phyloP scores from a whole-genome alignment of 2,888 invertebrate species.

The Scaptomyza flava region DNA sequence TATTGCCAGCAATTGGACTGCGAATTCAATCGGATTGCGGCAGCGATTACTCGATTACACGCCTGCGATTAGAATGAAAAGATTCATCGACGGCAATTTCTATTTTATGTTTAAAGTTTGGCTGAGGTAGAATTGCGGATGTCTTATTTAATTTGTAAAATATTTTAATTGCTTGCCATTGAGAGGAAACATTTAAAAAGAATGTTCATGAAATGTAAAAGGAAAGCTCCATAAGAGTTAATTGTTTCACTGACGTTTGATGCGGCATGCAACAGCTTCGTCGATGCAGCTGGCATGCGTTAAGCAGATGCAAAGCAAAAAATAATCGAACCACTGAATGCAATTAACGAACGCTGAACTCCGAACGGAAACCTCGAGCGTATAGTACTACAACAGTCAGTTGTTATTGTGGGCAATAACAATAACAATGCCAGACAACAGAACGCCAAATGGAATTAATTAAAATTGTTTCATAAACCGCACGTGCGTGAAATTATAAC shows the following conservation, averaged over 20 bases:
- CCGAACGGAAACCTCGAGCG: constrained; percentile 16
- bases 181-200: background rate
- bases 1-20: background rate
- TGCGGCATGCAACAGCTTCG: constrained; percentile 1
- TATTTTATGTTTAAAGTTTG: background rate
- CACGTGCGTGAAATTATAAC: constrained; percentile 24
- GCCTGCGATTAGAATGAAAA: constrained; percentile 6
- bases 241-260: constrained; percentile 1
- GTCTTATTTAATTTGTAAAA: no score
- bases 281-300: background rate
- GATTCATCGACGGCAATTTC: background rate
- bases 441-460: constrained; percentile 18
- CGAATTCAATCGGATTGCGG: constrained; percentile 11
- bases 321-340: constrained; percentile 19
- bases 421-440: constrained; percentile 15
- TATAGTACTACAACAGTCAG: constrained; percentile 10
- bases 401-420: constrained; percentile 27
- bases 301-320: constrained; percentile 5
- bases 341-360: constrained; percentile 24
- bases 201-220: background rate
- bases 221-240: background rate
- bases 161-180: background rate
- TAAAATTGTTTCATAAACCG: constrained; percentile 27
- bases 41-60: constrained; percentile 13
- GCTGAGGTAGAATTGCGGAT: background rate